These are phyloP conservation scores for Drosophila paulistorum DNA, from an alignment of 1,140 invertebrate genomes.

Conservation along the genomic window DNA sequence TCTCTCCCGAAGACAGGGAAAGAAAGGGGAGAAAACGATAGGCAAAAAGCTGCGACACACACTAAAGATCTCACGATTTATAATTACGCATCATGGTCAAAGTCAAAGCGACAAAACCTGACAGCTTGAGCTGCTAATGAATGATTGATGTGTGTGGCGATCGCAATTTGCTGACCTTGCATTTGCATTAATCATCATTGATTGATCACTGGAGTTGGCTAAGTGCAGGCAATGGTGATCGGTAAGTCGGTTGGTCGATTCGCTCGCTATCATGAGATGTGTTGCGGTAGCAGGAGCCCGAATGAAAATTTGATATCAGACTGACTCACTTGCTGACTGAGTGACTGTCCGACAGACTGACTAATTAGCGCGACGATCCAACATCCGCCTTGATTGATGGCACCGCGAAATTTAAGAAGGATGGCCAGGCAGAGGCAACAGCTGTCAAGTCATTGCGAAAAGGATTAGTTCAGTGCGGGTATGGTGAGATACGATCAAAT, in stretches of 20 bases:
- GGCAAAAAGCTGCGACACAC: constrained; percentile 37
- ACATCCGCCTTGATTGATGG: constrained; percentile 79
- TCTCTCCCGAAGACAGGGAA: not conserved
- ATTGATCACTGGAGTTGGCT: constrained; percentile 71
- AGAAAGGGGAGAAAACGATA: constrained; percentile 27
- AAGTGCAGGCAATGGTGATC: constrained; percentile 47
- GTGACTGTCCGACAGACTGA: constrained; percentile 56
- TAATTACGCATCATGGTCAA: constrained; percentile 52
- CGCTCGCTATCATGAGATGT: constrained; percentile 15
- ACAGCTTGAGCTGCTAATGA: constrained; percentile 79
- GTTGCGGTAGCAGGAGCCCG: constrained; percentile 41
- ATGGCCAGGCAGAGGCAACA: constrained; percentile 51
- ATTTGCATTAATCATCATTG: constrained; percentile 81
- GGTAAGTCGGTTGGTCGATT: not conserved
- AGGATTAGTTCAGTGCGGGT: constrained; percentile 71
- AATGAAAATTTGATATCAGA: constrained; percentile 61
- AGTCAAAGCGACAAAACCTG: constrained; percentile 59
- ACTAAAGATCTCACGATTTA: constrained; percentile 50
- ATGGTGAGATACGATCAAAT: constrained; percentile 67
- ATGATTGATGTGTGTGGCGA: constrained; percentile 74
- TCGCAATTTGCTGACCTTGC: constrained; percentile 66
- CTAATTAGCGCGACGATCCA: constrained; percentile 71
- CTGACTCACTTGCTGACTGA: constrained; percentile 24
- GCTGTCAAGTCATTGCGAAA: constrained; percentile 83
- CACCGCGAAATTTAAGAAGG: constrained; percentile 83